Base-by-base conservation (phyloP, 2,888 invertebrate genomes). In the Plemyria rubiginata region DNA sequence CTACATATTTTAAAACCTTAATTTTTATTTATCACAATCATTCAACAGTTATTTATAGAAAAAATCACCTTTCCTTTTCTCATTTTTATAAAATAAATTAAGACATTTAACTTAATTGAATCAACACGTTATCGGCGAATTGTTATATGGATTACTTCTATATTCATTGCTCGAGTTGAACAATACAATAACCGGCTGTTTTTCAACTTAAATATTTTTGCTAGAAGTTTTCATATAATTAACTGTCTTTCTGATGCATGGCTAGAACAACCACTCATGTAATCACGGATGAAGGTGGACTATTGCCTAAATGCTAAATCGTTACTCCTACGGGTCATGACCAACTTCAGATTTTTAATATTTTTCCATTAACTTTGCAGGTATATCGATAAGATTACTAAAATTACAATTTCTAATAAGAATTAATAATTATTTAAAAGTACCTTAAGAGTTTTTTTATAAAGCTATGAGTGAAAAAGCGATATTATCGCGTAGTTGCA, bases 31-130 rank as follows among this genome's bases (percentile, higher is more conserved):
- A 74, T 71, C 74, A 81, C 74, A 72, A 52, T 48, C 8, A 57
- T 45, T 49, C 7, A 53, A 56, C 16, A 41, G 29, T 22, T 54
- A 58, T 7, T 36, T 52, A 45, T 52, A 32, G 28, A 7, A 62
- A 74, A 67, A 51, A 69, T 57, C 65, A 72, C 73, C 64, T 69
- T 73, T 82, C 81, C 85, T 82, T 83, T 87, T 84, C 84, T 84
- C 85, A 86, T 87, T 86, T 82, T 76, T 80, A 78, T 75, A 76
- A 56, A 59, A 65, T 65, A 59, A 60, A 53, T 60, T 60, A 65
- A 59, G 60, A 32, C 32, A 32, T 32, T 38, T 38, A 38, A 38
- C 36, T 38, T 38, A 38, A 38, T 38, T 38, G 11, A 38, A 38
- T 11, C 36, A 38, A 38, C 36, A 11, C 11, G 36, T 38, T 38